Conservation (phyloP, 2,113 vertebrate genomes). For the Nematolebias whitei region DNA sequence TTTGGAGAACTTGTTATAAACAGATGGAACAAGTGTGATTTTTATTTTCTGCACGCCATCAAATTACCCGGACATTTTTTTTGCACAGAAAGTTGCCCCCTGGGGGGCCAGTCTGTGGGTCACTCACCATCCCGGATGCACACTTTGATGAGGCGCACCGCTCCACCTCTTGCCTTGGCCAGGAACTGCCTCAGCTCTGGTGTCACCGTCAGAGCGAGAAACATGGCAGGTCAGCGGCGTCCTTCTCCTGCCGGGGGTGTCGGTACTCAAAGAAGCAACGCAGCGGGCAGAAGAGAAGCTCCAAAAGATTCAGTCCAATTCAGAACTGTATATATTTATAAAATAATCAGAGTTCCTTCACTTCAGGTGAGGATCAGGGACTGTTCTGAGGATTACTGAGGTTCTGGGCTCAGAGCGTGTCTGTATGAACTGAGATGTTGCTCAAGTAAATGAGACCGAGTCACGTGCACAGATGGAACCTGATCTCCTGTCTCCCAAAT, state of each 20-base stretch:
- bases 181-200: slow-evolving; percentile 94
- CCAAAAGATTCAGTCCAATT: slow-evolving; percentile 29
- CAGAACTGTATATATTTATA: too few species aligned
- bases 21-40: too few species aligned
- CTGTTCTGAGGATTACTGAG: slow-evolving; percentile 16
- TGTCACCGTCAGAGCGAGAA: slow-evolving; percentile 93
- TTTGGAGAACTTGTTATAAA: too few species aligned
- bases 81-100: too few species aligned
- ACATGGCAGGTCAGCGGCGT: slow-evolving; percentile 83
- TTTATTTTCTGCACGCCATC: too few species aligned
- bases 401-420: slow-evolving; percentile 47
- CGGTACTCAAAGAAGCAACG: neutral
- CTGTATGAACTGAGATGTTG: slow-evolving; percentile 60
- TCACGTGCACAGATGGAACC: slow-evolving; percentile 83
- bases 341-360: too few species aligned
- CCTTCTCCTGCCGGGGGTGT: slow-evolving; percentile 48
- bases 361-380: neutral
- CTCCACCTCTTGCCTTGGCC: slow-evolving; percentile 90
- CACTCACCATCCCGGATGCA: slow-evolving; percentile 96
- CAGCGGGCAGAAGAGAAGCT: slow-evolving; percentile 5
- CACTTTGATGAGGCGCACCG: slow-evolving; percentile 92
- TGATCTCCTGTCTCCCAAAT: slow-evolving; percentile 83
- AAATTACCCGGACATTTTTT: too few species aligned
- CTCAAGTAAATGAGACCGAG: slow-evolving; percentile 76
- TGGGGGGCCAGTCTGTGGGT: neutral